These are phyloP conservation scores for Amphipyra tragopoginis DNA, from an alignment of 2,888 invertebrate genomes.

Conservation along the genomic window DNA sequence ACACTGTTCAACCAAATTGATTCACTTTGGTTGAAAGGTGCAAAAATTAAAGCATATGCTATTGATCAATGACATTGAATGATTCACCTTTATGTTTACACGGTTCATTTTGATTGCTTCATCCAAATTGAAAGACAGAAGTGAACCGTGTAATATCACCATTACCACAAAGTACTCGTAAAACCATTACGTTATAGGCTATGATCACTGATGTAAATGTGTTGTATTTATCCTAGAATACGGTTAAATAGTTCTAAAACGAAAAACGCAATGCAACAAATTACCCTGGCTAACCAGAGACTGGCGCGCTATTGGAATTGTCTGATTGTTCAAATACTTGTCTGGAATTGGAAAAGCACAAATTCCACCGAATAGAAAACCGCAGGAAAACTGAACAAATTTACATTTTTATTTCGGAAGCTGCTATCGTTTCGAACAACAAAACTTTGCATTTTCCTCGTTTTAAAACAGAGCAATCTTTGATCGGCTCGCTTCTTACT, in stretches of 20 bases:
- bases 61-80: too few relatives aligned
- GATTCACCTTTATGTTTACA: too few relatives aligned
- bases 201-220: too few relatives aligned
- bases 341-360: conserved; percentile 74
- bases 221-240: conserved; percentile 2
- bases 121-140: too few relatives aligned
- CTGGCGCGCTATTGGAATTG: conserved; percentile 61
- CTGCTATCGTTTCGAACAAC: conserved; percentile 76
- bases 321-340: conserved; percentile 72
- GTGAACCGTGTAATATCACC: too few relatives aligned
- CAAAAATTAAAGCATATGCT: too few relatives aligned
- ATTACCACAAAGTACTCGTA: too few relatives aligned
- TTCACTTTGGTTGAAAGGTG: too few relatives aligned
- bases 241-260: conserved; percentile 36
- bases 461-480: conserved; percentile 83
- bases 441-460: conserved; percentile 78
- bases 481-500: conserved; percentile 78
- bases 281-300: conserved; percentile 63
- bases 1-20: too few relatives aligned
- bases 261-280: conserved; percentile 63
- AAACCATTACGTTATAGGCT: too few relatives aligned
- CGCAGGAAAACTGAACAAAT: conserved; percentile 76
- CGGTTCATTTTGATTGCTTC: too few relatives aligned
- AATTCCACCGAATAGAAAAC: conserved; percentile 65
- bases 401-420: conserved; percentile 83